Conservation (phyloP, 2,888 invertebrate species). For the Agelastica alni region DNA sequence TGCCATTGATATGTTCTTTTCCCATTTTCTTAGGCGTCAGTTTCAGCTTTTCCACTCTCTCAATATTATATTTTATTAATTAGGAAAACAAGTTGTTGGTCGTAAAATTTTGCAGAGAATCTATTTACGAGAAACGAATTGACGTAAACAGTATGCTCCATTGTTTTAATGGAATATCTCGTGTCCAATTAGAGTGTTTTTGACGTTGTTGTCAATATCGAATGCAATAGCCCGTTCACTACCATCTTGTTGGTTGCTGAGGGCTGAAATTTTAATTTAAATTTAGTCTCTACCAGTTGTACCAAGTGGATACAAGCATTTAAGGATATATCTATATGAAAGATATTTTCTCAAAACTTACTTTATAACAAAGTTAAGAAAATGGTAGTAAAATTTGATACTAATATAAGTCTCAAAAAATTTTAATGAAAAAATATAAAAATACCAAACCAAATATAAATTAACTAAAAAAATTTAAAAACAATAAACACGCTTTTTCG, state of each 20-base stretch:
- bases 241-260: slow-evolving; percentile 23
- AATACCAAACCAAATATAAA: no score
- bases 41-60: slow-evolving; percentile 20
- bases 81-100: slow-evolving; percentile 28
- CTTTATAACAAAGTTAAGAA: no score
- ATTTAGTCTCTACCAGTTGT: not conserved
- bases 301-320: no score
- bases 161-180: slow-evolving; percentile 43
- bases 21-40: slow-evolving; percentile 23
- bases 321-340: no score
- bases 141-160: slow-evolving; percentile 26
- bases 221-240: slow-evolving; percentile 42
- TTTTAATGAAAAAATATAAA: no score
- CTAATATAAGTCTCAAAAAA: no score
- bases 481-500: no score
- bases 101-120: slow-evolving; percentile 26
- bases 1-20: slow-evolving; percentile 8
- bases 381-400: no score
- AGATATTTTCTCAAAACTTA: no score
- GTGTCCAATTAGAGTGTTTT: slow-evolving; percentile 53
- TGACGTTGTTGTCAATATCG: slow-evolving; percentile 50
- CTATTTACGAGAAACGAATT: slow-evolving; percentile 26
- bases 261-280: not conserved
- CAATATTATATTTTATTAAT: slow-evolving; percentile 24
- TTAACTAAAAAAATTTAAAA: no score